A percentile compares a stretch with the other conserved stretches of the same genome.
Conservation (phyloP, 2,888 invertebrate genomes). For the Eledona agricola region DNA sequence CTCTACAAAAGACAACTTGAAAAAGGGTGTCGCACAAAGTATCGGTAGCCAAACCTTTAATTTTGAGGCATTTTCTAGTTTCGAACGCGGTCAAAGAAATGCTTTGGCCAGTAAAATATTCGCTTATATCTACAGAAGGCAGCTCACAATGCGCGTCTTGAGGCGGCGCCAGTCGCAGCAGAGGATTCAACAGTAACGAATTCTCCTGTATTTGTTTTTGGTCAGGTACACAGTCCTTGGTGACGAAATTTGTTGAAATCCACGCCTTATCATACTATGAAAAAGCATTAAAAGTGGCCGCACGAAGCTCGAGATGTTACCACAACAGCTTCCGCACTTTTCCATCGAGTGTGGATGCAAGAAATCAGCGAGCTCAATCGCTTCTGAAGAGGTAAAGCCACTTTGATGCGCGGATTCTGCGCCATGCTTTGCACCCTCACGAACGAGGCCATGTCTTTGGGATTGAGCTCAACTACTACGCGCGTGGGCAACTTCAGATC, state of each 20-base stretch:
- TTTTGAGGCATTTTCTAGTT: constrained; percentile 71
- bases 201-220: constrained; percentile 46
- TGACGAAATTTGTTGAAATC: constrained; percentile 46
- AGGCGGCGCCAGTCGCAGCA: constrained; percentile 64
- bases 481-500: constrained; percentile 81
- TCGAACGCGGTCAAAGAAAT: constrained; percentile 82
- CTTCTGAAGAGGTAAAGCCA: constrained; percentile 78
- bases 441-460: constrained; percentile 83
- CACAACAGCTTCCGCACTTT: constrained; percentile 58
- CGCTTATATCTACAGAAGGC: constrained; percentile 77
- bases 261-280: constrained; percentile 55
- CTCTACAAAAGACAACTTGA: constrained; percentile 20
- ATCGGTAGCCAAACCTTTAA: constrained; percentile 6
- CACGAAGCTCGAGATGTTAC: too few species aligned
- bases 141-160: constrained; percentile 73
- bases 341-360: constrained; percentile 82
- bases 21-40: constrained; percentile 8
- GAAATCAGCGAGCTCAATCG: constrained; percentile 75
- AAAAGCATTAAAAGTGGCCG: too few species aligned
- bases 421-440: constrained; percentile 84
- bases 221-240: constrained; percentile 48
- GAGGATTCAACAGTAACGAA: constrained; percentile 44
- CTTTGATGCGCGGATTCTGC: constrained; percentile 87
- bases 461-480: constrained; percentile 77
- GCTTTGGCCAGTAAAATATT: constrained; percentile 79